Evolutionary conservation across 2,797 vertebrate genomes (phyloP).

Genomic region (Pagetopsis macropterus): DNA sequence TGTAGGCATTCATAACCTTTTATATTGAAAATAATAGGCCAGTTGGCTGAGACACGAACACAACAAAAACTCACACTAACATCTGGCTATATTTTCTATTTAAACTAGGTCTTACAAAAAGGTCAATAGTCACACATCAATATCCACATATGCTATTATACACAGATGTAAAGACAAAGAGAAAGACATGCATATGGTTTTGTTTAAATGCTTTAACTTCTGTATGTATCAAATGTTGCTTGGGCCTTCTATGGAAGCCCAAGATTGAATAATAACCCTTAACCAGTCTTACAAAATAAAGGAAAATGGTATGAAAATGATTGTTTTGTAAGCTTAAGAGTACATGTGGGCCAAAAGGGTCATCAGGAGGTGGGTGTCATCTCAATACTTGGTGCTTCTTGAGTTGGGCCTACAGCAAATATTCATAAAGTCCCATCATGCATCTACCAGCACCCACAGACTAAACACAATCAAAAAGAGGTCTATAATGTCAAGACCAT

Average conservation of each 20-base stretch:
- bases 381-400: neutral
- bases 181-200: neutral
- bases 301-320: too few relatives aligned
- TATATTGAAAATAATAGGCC: neutral
- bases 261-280: neutral
- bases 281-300: too few relatives aligned
- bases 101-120: slow-evolving; percentile 16
- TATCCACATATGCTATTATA: neutral
- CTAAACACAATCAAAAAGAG: too few relatives aligned
- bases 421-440: too few relatives aligned
- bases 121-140: slow-evolving; percentile 9
- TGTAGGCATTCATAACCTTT: neutral
- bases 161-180: neutral
- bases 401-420: too few relatives aligned
- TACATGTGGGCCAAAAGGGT: neutral
- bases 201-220: neutral
- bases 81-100: slow-evolving; percentile 24
- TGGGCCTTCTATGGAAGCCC: too few relatives aligned
- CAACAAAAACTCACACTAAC: slow-evolving; percentile 33
- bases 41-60: slow-evolving; percentile 13
- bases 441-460: neutral
- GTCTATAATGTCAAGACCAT: neutral
- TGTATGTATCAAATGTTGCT: neutral
- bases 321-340: too few relatives aligned
- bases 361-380: neutral